A percentile compares a stretch with the other conserved stretches of the same genome.
These are phyloP conservation scores for Aporophyla nigra DNA, from an alignment of 2,888 invertebrate genomes.

Conservation along the genomic window DNA sequence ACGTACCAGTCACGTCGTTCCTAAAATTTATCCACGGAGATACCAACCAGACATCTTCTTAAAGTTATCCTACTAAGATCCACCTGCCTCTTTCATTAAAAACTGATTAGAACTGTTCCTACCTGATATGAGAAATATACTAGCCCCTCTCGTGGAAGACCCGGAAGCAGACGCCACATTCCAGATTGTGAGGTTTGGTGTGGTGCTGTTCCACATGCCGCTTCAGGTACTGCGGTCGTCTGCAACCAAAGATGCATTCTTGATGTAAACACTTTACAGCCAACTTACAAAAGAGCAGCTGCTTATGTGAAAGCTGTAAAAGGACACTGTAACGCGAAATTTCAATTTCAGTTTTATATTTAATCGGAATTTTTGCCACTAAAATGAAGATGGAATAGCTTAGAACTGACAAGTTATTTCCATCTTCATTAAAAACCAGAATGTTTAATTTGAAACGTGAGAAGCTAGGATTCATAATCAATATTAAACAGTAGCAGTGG, in stretches of 20 bases:
- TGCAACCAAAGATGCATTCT: constrained; percentile 41
- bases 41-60: not conserved
- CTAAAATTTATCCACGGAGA: not conserved
- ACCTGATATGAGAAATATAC: constrained; percentile 75
- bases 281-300: too few relatives aligned
- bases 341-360: too few relatives aligned
- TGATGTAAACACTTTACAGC: not conserved
- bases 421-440: too few relatives aligned
- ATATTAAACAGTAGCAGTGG: not conserved
- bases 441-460: too few relatives aligned
- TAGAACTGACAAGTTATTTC: too few relatives aligned
- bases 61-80: not conserved
- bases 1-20: not conserved
- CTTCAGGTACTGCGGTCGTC: constrained; percentile 77
- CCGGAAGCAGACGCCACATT: constrained; percentile 72
- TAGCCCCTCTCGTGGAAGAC: constrained; percentile 76
- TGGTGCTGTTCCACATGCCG: constrained; percentile 76
- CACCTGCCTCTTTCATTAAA: not conserved
- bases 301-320: too few relatives aligned
- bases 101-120: not conserved
- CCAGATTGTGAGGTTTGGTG: constrained; percentile 69
- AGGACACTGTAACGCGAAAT: too few relatives aligned
- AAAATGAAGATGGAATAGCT: too few relatives aligned
- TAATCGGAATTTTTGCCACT: too few relatives aligned
- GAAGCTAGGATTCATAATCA: not conserved